Percentiles rank a stretch among this genome's conserved stretches.
phyloP scores from a whole-genome alignment of 2,113 vertebrate species.

The Propithecus coquereli region DNA sequence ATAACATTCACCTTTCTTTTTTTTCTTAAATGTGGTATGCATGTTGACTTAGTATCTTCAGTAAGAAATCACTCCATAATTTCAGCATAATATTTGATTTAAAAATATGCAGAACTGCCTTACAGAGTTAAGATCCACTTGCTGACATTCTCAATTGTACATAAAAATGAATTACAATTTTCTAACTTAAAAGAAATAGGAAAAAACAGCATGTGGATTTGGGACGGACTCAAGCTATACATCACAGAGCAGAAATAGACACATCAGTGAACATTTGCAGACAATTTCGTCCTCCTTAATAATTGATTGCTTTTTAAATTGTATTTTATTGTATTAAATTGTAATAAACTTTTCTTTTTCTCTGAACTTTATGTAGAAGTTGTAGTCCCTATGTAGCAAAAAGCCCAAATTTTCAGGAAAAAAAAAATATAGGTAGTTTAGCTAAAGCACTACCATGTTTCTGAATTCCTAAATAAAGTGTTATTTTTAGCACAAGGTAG shows the following conservation, averaged over 20 bases:
- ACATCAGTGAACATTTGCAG: not conserved
- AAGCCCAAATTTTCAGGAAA: not conserved
- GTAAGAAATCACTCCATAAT: not conserved
- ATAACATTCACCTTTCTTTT: not conserved
- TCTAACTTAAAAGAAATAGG: conserved; percentile 5
- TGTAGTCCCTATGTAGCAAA: not conserved
- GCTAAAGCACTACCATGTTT: not conserved
- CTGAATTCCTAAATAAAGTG: not conserved
- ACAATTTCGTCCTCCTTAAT: not conserved
- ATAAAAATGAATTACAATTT: conserved; percentile 9
- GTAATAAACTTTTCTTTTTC: not conserved
- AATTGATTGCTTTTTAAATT: conserved; percentile 14
- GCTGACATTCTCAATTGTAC: not conserved
- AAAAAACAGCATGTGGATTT: not conserved
- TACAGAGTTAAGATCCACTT: not conserved
- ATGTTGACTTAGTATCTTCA: not conserved
- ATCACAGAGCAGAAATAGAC: not conserved
- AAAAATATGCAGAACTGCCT: conserved; percentile 9
- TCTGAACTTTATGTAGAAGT: not conserved
- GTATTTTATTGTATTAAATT: conserved; percentile 15
- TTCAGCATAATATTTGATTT: not conserved
- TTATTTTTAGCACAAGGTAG: conserved; percentile 25
- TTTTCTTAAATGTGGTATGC: not conserved
- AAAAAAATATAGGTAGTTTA: not conserved
- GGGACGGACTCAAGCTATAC: not conserved